Evolutionary conservation across 1,140 invertebrate genomes (phyloP), one percentile per base, ranked within the genome.

Genomic region (Lepidurus couesii): DNA sequence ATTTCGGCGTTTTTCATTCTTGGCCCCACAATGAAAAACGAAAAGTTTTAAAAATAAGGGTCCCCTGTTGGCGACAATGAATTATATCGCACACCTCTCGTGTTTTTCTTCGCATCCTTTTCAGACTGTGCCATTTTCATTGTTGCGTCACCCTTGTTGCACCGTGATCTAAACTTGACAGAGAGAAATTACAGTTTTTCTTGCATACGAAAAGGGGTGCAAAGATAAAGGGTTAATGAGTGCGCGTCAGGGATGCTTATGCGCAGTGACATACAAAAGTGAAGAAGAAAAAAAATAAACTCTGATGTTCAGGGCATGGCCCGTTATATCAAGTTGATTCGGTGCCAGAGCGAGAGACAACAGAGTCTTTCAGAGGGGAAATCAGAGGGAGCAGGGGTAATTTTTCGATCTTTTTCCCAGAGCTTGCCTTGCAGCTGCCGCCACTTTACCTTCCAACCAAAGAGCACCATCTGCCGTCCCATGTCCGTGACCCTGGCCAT

Each of bases 301-400:
- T 65, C 10, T 21, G 53, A 65, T 65, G 53, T 65, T 65, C 53
- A 65, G 53, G 16, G 13, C 53, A 11, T 65, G 53, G 53, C 21
- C 21, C 53, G 53, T 65, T 65, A 65, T 65, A 65, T 65, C 53
- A 65, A 65, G 53, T 65, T 65, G 53, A 65, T 65, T 65, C 53
- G 53, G 16, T 21, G 21, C 16, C 10, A 65, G 53, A 21, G 53
- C 53, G 16, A n/a, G 53, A 65, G 21, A 21, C 16, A 21, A 21
- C 16, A 65, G 53, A 65, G 45, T n/a, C 16, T 21, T 16, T 65
- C 53, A 10, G 16, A 21, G 21, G 53, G 53, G 53, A 16, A 65
- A 21, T 13, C 16, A 16, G 53, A 65, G 53, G 53, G 53, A 65
- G 16, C 53, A 21, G 21, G 53, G 53, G n/a, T 65, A 65, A 65